phyloP scores from a whole-genome alignment of 2,888 invertebrate species.

The Pycnomerus fuliginosus region DNA sequence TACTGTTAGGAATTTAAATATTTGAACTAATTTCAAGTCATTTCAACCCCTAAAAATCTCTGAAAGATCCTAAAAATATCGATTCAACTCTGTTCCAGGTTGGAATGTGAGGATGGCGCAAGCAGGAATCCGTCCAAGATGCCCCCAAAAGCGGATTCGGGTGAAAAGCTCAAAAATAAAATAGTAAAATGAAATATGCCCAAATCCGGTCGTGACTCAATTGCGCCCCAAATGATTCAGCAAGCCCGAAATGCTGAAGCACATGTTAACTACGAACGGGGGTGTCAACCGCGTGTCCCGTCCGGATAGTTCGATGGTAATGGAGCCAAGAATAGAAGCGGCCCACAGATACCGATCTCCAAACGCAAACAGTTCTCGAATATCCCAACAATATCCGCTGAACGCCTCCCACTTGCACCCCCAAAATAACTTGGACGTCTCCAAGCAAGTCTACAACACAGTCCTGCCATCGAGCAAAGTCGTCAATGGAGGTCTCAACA shows the following conservation, averaged over 20 bases:
- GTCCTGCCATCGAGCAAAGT: constrained; percentile 39
- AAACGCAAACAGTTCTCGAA: constrained; percentile 43
- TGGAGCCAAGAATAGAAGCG: constrained; percentile 45
- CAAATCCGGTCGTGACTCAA: constrained; percentile 35
- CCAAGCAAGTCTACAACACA: constrained; percentile 63
- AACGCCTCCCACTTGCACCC: constrained; percentile 71
- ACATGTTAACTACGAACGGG: constrained; percentile 61
- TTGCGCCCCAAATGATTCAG: constrained; percentile 21
- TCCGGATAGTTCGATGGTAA: constrained; percentile 48
- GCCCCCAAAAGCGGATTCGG: constrained; percentile 24
- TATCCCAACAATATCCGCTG: constrained; percentile 61
- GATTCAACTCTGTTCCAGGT: no score
- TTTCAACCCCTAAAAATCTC: no score
- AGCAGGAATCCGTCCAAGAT: no score
- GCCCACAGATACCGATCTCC: constrained; percentile 46
- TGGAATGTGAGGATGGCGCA: no score
- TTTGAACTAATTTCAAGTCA: no score
- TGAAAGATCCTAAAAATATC: no score
- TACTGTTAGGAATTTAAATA: no score
- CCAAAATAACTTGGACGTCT: constrained; percentile 57
- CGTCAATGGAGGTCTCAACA: constrained; percentile 60
- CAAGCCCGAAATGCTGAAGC: constrained; percentile 64
- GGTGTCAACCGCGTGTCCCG: constrained; percentile 55
- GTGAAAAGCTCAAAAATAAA: constrained; percentile 31
- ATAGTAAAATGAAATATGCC: constrained; percentile 39